Evolutionary conservation across 1,140 invertebrate species (phyloP).

Genomic region (Drosophila mojavensis): DNA sequence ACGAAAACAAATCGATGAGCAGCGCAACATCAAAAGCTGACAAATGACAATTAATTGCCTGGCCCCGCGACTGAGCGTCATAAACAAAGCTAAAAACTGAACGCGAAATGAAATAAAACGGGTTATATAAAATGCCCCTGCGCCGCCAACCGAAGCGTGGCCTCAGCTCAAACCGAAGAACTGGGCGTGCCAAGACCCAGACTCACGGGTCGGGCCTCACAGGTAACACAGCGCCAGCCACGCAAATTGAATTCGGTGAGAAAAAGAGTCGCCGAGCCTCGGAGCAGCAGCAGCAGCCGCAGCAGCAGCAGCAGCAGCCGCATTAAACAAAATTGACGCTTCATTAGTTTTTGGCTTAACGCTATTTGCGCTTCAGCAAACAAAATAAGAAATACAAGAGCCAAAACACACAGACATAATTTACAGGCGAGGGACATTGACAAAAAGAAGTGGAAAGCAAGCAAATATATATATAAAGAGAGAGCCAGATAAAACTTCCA

Average conservation of each 20-base stretch:
- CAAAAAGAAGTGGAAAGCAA: too few species aligned
- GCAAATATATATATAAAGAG: too few species aligned
- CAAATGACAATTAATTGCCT: constrained; percentile 79
- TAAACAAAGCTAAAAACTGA: background rate
- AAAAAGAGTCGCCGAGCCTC: constrained; percentile 47
- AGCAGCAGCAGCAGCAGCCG: background rate
- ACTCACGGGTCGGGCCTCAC: constrained; percentile 11
- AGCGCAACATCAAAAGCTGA: constrained; percentile 53
- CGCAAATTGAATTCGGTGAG: constrained; percentile 76
- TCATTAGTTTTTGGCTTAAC: constrained; percentile 65
- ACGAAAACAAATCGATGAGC: background rate
- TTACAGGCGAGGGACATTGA: background rate
- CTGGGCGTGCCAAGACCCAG: constrained; percentile 56
- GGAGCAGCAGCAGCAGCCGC: background rate
- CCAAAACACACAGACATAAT: constrained; percentile 16
- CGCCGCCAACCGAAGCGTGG: constrained; percentile 40
- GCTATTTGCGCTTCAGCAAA: constrained; percentile 50
- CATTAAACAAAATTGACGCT: constrained; percentile 55
- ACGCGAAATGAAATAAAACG: constrained; percentile 43
- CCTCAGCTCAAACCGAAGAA: constrained; percentile 36
- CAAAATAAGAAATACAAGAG: constrained; percentile 17
- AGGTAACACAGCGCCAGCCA: constrained; percentile 38
- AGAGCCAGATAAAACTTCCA: too few species aligned
- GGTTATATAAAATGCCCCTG: constrained; percentile 55
- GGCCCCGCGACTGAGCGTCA: constrained; percentile 57